Conservation (phyloP, 2,113 vertebrate species). For the Carassius carassius region DNA sequence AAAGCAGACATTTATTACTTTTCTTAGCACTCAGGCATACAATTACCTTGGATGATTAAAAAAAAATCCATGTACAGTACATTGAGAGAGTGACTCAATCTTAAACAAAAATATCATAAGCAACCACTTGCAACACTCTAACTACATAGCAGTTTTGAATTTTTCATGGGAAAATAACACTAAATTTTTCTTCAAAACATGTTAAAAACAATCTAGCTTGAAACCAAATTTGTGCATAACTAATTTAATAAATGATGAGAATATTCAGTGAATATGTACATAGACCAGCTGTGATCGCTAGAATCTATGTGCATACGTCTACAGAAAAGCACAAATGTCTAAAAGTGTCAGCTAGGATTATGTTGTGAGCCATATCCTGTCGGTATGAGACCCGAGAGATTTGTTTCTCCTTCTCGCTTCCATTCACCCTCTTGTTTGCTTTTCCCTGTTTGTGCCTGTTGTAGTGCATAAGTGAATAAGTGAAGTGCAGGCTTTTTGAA, state of each 20-base stretch:
- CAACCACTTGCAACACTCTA: too few species aligned
- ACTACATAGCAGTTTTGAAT: too few species aligned
- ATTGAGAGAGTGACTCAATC: too few species aligned
- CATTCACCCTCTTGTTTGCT: background rate
- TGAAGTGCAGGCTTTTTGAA: background rate
- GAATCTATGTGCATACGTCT: background rate
- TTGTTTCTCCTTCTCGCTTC: conserved; percentile 3
- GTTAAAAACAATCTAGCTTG: background rate
- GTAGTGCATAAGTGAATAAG: conserved; percentile 1
- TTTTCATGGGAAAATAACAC: too few species aligned
- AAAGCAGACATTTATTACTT: too few species aligned
- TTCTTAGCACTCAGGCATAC: too few species aligned
- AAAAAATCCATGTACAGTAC: too few species aligned
- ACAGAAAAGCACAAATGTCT: background rate
- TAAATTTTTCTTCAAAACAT: too few species aligned
- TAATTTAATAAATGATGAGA: background rate
- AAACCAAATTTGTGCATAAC: background rate
- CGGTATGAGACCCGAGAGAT: conserved; percentile 26
- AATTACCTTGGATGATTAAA: too few species aligned
- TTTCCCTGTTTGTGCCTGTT: background rate
- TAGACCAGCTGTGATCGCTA: background rate
- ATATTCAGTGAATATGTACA: background rate
- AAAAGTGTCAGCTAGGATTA: conserved; percentile 29
- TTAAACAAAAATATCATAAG: too few species aligned
- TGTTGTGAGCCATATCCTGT: conserved; percentile 34